Evolutionary conservation across 2,888 invertebrate genomes (phyloP), one percentile per base, ranked within the genome.

Genomic region (Baronia brevicornis): DNA sequence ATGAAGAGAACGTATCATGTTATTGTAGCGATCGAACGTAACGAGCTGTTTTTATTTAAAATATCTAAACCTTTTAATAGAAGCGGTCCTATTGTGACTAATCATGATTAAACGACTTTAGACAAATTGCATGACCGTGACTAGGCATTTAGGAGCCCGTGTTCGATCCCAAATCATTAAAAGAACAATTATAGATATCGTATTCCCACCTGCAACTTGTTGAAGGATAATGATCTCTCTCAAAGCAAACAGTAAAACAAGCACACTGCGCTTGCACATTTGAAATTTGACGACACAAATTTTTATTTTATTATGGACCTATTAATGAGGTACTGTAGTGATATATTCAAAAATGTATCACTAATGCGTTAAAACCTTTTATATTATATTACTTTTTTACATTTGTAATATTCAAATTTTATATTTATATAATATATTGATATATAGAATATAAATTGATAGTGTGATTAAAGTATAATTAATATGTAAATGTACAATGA

Each of bases 51-150:
- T 60, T 61, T 52, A 60, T 75, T 69, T 57, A 66, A 69, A 64
- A 60, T 65, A 61, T 63, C 66, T 71, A 69, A 61, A 70, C 62
- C 69, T 66, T 74, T 72, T 74, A 73, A 75, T 70, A 70, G 72
- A 66, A 73, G 70, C 67, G 68, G 69, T 57, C 63, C 73, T 67
- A 80, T 84, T 84, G 84, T 82, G 79, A 79, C 80, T 80, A 80
- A 84, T 82, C 84, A 84, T 79, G 82, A 84, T 84, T 75, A 84
- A 82, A 82, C 75, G 84, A 74, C 72, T 77, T 78, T 78, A 80
- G 79, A 82, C 79, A 84, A 84, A 84, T 85, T 85, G 84, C 84
- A 75, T 77, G 75, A 53, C 70, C 84, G 60, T 85, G 84, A 85
- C 84, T 84, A 73, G 71, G 84, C 84, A 85, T 71, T 66, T 70